phyloP scores from a whole-genome alignment of 2,888 invertebrate species.

The Lasioglossum figueresi region DNA sequence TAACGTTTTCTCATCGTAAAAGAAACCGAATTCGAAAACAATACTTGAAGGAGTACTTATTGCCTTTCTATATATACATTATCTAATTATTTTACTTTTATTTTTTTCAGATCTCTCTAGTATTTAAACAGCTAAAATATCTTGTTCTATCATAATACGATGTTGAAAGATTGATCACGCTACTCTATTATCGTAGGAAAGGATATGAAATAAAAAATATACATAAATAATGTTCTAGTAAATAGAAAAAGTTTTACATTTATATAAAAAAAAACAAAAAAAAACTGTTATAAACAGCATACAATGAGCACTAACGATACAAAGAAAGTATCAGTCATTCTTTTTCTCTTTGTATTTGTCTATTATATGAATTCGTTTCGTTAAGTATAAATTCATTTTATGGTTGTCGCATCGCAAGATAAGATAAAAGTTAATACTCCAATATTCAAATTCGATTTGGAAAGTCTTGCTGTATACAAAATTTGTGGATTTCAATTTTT shows the following conservation, averaged over 20 bases:
- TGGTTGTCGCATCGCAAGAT: constrained; percentile 23
- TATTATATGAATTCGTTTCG: constrained; percentile 24
- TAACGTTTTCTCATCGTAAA: neutral
- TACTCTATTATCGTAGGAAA: constrained; percentile 26
- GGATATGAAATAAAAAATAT: constrained; percentile 44
- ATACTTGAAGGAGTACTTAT: constrained; percentile 19
- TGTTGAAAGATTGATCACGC: constrained; percentile 7
- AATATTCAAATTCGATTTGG: neutral
- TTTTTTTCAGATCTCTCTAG: neutral
- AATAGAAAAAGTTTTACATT: constrained; percentile 47
- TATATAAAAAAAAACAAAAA: constrained; percentile 21
- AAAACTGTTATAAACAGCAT: constrained; percentile 46
- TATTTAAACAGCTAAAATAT: neutral
- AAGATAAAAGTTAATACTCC: constrained; percentile 18
- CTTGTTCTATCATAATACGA: neutral
- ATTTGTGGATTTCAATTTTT: constrained; percentile 39
- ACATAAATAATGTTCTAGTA: constrained; percentile 32
- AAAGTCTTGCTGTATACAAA: constrained; percentile 35
- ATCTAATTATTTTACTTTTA: constrained; percentile 23
- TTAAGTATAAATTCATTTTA: constrained; percentile 29
- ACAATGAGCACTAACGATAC: constrained; percentile 30
- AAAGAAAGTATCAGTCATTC: constrained; percentile 46
- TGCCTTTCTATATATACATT: constrained; percentile 4
- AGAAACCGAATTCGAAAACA: neutral
- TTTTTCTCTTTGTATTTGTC: constrained; percentile 31